Percentiles rank a stretch among this genome's conserved stretches.
Evolutionary conservation across 1,140 invertebrate species (phyloP).

Genomic region (Tachypleus tridentatus): DNA sequence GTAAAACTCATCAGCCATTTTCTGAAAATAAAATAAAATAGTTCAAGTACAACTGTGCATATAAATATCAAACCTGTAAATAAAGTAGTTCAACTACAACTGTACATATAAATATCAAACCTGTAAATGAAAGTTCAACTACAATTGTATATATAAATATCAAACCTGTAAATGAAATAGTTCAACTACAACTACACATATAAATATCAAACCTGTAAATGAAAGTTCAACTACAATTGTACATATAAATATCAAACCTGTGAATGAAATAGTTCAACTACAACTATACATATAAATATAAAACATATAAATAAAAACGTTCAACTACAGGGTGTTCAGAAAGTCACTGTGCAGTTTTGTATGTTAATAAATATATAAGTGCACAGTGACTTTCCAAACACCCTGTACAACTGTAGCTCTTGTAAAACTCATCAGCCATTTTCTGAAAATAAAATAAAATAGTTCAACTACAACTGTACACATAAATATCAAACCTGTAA

Average conservation of each 20-base stretch:
- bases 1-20: slow-evolving; percentile 81
- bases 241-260: slow-evolving; percentile 7
- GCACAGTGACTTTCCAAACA: slow-evolving; percentile 31
- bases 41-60: background rate
- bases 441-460: slow-evolving; percentile 40
- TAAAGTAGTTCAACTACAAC: background rate
- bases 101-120: no score
- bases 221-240: slow-evolving; percentile 7
- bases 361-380: no score
- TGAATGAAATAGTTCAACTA: no score
- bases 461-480: background rate
- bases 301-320: no score
- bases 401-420: slow-evolving; percentile 75
- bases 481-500: slow-evolving; percentile 15
- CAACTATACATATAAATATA: no score
- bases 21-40: slow-evolving; percentile 38
- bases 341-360: no score
- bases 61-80: slow-evolving; percentile 15
- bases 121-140: no score
- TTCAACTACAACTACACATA: no score
- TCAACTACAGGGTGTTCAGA: no score
- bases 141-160: slow-evolving; percentile 10
- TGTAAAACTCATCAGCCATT: slow-evolving; percentile 82
- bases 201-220: no score
- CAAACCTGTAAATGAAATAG: no score